Base-by-base conservation (phyloP, 2,113 vertebrate species). In the Pelobates fuscus region DNA sequence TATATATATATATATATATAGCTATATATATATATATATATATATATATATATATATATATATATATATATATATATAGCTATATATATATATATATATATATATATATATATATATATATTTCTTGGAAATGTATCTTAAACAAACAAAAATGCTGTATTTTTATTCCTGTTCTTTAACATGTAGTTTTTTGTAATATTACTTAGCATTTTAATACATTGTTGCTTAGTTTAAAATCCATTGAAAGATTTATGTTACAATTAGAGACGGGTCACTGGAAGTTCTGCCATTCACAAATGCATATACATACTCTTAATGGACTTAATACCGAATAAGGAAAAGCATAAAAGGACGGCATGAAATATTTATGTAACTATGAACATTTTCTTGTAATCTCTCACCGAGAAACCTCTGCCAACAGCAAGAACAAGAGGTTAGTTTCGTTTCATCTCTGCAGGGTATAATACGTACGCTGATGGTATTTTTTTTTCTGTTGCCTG, bases 341-440 rank as follows among this genome's bases (percentile, higher is more conserved):
- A 54, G 20, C 73, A 68, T 77, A 67, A 68, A 76, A 68, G 52
- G 67, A 57, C 62, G 15, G 73, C 65, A 68, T 77, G 73, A 77
- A 77, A 77, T 77, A 77, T 77, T 77, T 77, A 77, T 77, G 73
- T 60, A 68, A 77, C 64, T 77, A 77, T 58, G 55, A 77, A 61
- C 73, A 77, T 77, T 77, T 77, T 77, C 73, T 77, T 77, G 64
- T 68, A 68, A 61, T 77, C 55, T 68, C 73, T 68, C 59, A 77
- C 64, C 52, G 65, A 68, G 43, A 66, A 77, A 77, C 65, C 73
- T 68, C 68, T 77, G 73, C 73, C 66, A 68, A 77, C 25, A 68
- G 73, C 73, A 61, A 61, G 57, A 77, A 61, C 73, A 77, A 44
- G 73, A 77, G 73, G 73, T 77, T 77, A 68, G 58, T 68, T 66